Conservation (phyloP, 2,113 vertebrate species). For the Dipodomys ordii region DNA sequence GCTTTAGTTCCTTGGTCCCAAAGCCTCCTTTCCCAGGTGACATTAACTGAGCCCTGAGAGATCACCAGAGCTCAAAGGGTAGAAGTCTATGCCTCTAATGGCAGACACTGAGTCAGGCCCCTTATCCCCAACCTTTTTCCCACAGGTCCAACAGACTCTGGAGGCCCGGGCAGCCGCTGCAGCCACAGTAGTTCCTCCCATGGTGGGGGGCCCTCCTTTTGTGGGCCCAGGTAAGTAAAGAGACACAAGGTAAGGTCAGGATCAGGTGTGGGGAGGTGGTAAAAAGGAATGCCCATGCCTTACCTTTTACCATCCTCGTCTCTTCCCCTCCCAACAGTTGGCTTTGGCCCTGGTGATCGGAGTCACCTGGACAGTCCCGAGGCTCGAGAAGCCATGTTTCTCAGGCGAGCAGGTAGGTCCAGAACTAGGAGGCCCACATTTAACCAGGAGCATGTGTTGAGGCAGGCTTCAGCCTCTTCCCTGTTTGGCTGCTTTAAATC, state of each 20-base stretch:
- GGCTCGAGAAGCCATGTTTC: constrained; percentile 82
- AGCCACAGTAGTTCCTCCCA: constrained; percentile 87
- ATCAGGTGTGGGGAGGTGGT: not conserved
- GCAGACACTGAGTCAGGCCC: not conserved
- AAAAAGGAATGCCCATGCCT: not conserved
- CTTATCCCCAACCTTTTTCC: not conserved
- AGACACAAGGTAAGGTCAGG: not conserved
- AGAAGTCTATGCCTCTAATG: not conserved
- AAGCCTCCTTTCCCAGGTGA: not conserved
- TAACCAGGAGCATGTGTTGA: not conserved
- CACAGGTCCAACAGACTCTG: constrained; percentile 94
- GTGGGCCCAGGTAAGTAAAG: constrained; percentile 89
- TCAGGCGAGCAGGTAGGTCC: constrained; percentile 79
- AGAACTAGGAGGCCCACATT: not conserved
- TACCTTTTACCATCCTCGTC: not conserved
- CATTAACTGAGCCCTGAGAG: not conserved
- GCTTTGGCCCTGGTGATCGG: constrained; percentile 79
- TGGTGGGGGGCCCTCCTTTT: constrained; percentile 87
- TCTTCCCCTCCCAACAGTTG: constrained; percentile 70
- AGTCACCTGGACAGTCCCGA: constrained; percentile 81
- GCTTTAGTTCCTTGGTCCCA: not conserved
- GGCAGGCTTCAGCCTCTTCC: not conserved
- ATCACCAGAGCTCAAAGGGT: not conserved
- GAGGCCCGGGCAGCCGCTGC: constrained; percentile 92
- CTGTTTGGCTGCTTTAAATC: not conserved